Evolutionary conservation across 2,888 invertebrate species (phyloP).

Genomic region (Metalampra italica): DNA sequence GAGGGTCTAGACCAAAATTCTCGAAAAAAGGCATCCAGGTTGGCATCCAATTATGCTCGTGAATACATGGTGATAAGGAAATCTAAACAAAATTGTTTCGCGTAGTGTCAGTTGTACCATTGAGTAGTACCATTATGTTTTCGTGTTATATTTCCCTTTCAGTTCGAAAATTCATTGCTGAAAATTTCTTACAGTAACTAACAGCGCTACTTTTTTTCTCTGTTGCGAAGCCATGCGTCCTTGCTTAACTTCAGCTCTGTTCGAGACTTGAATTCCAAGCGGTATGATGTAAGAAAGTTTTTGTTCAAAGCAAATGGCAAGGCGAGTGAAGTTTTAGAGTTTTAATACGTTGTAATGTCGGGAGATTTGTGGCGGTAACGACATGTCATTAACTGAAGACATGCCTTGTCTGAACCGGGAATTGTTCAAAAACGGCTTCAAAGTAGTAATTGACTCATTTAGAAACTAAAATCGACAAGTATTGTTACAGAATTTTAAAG

Average conservation of each 20-base stretch:
- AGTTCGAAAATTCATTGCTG: too few species aligned
- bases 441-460: conserved; percentile 42
- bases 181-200: background rate
- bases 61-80: too few species aligned
- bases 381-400: conserved; percentile 64
- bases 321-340: conserved; percentile 69
- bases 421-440: conserved; percentile 45
- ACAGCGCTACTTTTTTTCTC: too few species aligned
- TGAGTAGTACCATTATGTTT: too few species aligned
- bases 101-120: too few species aligned
- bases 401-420: conserved; percentile 28
- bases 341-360: conserved; percentile 74
- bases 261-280: conserved; percentile 69
- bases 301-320: conserved; percentile 66
- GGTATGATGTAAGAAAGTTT: conserved; percentile 72
- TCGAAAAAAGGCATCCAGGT: too few species aligned
- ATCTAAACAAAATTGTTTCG: too few species aligned
- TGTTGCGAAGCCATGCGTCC: conserved; percentile 13
- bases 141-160: too few species aligned
- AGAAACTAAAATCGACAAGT: conserved; percentile 32
- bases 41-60: too few species aligned
- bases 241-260: conserved; percentile 30
- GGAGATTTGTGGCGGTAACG: conserved; percentile 74
- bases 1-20: too few species aligned
- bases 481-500: conserved; percentile 16